A percentile compares a stretch with the other conserved stretches of the same genome.
These are phyloP conservation scores for Parazoanthus darwini DNA, from an alignment of 92 coral and sea anemone genomes.

Conservation along the genomic window DNA sequence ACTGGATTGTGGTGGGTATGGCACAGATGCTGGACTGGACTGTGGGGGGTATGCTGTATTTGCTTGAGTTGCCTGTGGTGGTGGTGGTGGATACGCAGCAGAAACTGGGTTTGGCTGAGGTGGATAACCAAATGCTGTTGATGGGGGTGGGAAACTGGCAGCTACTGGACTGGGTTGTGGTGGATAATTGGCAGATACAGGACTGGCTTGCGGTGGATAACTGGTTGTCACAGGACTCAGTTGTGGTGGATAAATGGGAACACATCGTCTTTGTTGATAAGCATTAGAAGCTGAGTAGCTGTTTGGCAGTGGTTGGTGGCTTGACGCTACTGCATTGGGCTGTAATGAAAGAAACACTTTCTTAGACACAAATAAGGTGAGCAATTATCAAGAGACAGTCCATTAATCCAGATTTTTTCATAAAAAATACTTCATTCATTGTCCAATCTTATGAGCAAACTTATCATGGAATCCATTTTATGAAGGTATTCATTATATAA, in stretches of 20 bases:
- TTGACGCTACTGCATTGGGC: constrained; percentile 10
- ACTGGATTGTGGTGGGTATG: constrained; percentile 21
- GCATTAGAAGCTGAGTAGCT: not conserved
- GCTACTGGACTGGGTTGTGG: constrained; percentile 33
- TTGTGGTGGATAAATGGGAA: constrained; percentile 23
- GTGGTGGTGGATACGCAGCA: constrained; percentile 6
- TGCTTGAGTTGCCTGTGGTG: constrained; percentile 21
- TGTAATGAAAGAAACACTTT: not conserved
- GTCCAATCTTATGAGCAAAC: too few relatives aligned
- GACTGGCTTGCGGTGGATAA: constrained; percentile 34
- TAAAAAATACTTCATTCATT: too few relatives aligned
- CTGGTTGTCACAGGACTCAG: constrained; percentile 18
- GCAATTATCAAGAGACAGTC: too few relatives aligned
- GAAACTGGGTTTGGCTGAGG: constrained; percentile 19
- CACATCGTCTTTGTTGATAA: constrained; percentile 15
- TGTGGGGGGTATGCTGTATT: not conserved
- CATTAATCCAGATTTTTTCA: too few relatives aligned
- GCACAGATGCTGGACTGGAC: not conserved
- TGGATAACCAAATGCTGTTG: constrained; percentile 42
- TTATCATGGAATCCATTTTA: too few relatives aligned
- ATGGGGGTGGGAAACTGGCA: constrained; percentile 29
- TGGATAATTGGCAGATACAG: constrained; percentile 4
- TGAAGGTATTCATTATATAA: too few relatives aligned
- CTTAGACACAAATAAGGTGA: too few relatives aligned
- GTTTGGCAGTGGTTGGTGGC: constrained; percentile 8